Evolutionary conservation across 2,797 vertebrate genomes (phyloP), one percentile per base, ranked within the genome.

Genomic region (Numenius phaeopus): DNA sequence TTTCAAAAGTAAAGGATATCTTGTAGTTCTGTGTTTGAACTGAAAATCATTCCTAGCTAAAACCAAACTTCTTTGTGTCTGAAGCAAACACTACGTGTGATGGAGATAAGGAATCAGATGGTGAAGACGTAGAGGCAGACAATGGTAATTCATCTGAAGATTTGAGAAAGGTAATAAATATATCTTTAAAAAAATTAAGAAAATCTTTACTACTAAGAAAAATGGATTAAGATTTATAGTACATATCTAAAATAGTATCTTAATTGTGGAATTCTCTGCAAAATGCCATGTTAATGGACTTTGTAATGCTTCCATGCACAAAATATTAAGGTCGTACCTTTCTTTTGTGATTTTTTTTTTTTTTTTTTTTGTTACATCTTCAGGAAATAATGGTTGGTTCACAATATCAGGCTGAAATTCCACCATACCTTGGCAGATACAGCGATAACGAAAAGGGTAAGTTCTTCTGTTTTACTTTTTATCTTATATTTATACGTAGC

Each of bases 301-400:
- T 91, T 75, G 11, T 91, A 75, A 86, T 86, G 37, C 62, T 69
- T 91, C 22, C 32, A 39, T 69, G 20, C 57, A 76, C 70, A 76
- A 30, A 87, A 82, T 76, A 76, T 50, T 81, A 59, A 67, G 44
- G 17, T 69, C 62, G 57, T 70, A 70, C 17, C 11, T 11, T 79
- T 65, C 62, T 83, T 57, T 67, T 57, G 23, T 87, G 27, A 64
- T 81, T 86, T 86, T 44, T 44, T 44, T 42, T 11, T 11, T 37
- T 37, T 37, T 37, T 44, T 44, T 20, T 46, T 46, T 50, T 87
- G 71, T 57, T 95, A 7, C 47, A 73, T 95, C 86, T 94, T 93
- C 30, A 99, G 99, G 99, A 99, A 98, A 99, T 99, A 98, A 99
- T 99, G 99, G 98, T 99, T 67, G 99, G 99, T 65, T 98, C 98